Evolutionary conservation across 2,113 vertebrate genomes (phyloP).

Genomic region (Plestiodon gilberti): DNA sequence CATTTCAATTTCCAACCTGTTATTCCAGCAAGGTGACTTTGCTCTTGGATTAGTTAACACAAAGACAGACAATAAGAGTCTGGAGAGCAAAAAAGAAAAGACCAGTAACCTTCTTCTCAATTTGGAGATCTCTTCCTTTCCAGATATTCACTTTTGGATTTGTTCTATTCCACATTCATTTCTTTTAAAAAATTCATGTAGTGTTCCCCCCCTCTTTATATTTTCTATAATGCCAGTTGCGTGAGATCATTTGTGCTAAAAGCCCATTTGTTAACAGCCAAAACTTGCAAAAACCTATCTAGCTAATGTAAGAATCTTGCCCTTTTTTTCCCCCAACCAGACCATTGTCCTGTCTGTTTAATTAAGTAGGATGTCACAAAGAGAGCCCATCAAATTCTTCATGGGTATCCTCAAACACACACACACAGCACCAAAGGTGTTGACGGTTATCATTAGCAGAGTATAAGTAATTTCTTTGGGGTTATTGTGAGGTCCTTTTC

Average conservation of each 20-base stretch:
- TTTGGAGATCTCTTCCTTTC: neutral
- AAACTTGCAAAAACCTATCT: neutral
- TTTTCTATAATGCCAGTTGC: neutral
- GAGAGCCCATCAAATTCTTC: neutral
- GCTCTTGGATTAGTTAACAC: neutral
- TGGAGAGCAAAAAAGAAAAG: neutral
- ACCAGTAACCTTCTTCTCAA: neutral
- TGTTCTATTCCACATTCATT: neutral
- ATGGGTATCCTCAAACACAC: neutral
- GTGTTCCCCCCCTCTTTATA: too few species aligned
- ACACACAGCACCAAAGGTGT: too few species aligned
- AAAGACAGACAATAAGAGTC: neutral
- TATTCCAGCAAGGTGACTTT: conserved; percentile 20
- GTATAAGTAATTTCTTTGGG: neutral
- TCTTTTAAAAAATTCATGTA: neutral
- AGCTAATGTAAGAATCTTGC: neutral
- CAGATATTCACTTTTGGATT: neutral
- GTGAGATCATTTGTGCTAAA: neutral
- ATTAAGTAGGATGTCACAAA: neutral
- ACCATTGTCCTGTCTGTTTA: neutral
- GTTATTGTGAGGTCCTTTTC: too few species aligned
- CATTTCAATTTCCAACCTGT: neutral
- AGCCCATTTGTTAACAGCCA: neutral
- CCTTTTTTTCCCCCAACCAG: neutral
- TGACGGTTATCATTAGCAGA: neutral